phyloP scores from a whole-genome alignment of 2,888 invertebrate species.

The Drosophila borealis region DNA sequence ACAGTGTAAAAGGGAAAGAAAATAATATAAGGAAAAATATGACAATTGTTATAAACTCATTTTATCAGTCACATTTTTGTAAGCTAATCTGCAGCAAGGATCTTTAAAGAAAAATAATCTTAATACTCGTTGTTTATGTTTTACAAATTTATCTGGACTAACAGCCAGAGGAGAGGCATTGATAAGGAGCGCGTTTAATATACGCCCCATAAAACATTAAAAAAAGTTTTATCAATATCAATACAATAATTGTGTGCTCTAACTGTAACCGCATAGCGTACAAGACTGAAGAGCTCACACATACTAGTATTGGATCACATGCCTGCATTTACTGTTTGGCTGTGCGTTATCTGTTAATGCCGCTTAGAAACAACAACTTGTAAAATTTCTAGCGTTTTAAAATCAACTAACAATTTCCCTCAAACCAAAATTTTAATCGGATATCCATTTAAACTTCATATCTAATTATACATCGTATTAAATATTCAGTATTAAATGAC shows the following conservation, averaged over 20 bases:
- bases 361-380: constrained; percentile 24
- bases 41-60: no score
- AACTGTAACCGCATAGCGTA: constrained; percentile 19
- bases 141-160: neutral
- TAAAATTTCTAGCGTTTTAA: constrained; percentile 14
- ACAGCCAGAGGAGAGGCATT: constrained; percentile 17
- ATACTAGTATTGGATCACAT: constrained; percentile 15
- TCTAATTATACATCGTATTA: neutral
- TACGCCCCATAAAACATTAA: constrained; percentile 57
- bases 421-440: no score
- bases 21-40: neutral
- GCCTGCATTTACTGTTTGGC: constrained; percentile 10
- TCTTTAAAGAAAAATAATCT: neutral
- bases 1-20: neutral
- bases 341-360: constrained; percentile 54
- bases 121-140: neutral
- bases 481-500: neutral
- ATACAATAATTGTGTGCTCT: constrained; percentile 30
- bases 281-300: constrained; percentile 34
- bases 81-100: constrained; percentile 20
- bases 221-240: constrained; percentile 64
- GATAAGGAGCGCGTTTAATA: constrained; percentile 55
- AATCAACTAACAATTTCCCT: neutral
- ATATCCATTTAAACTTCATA: neutral
- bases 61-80: no score